phyloP scores from a whole-genome alignment of 2,113 vertebrate species.

The Chauna torquata region DNA sequence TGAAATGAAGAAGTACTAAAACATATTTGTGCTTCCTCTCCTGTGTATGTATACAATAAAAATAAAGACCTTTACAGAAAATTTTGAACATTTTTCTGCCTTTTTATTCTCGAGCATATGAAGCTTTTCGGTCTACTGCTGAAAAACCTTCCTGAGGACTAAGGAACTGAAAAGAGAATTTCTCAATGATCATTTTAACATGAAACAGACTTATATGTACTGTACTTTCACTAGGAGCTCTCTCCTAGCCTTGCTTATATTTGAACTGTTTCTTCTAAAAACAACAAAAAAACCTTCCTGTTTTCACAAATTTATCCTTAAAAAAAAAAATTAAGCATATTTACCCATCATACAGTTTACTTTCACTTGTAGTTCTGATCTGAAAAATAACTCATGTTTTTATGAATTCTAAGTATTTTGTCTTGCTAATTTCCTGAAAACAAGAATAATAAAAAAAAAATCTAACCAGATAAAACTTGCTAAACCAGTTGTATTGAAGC shows the following conservation, averaged over 20 bases:
- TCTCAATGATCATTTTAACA: neutral
- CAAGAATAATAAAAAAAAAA: neutral
- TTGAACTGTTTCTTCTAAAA: neutral
- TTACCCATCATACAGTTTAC: neutral
- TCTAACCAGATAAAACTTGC: slow-evolving; percentile 1
- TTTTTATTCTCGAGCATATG: neutral
- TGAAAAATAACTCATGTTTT: neutral
- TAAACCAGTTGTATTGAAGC: slow-evolving; percentile 14
- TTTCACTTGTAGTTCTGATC: neutral
- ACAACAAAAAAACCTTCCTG: neutral
- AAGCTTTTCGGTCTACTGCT: neutral
- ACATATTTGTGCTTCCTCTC: neutral
- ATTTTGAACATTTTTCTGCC: neutral
- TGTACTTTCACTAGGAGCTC: neutral
- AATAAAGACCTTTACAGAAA: neutral
- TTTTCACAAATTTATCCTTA: neutral
- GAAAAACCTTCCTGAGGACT: neutral
- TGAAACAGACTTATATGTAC: neutral
- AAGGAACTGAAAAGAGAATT: neutral
- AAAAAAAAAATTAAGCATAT: neutral
- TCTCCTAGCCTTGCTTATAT: neutral
- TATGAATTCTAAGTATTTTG: neutral
- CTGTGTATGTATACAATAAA: neutral
- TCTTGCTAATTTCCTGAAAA: slow-evolving; percentile 5
- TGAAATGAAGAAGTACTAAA: neutral